Conservation (phyloP, 2,797 vertebrate species). For the Acanthiza pusilla region DNA sequence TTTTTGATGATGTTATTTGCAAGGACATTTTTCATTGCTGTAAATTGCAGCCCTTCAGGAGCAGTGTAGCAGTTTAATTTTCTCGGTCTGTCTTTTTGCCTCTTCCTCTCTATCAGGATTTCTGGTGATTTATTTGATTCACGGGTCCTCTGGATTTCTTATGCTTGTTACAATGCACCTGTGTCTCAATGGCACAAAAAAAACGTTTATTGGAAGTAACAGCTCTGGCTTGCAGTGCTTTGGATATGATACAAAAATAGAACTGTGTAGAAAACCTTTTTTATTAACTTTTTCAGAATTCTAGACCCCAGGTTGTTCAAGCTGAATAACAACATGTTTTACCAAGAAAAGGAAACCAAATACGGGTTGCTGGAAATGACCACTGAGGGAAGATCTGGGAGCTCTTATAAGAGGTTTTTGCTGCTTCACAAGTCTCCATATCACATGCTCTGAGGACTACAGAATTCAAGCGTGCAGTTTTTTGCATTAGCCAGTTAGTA, state of each 20-base stretch:
- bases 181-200: background rate
- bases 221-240: slow-evolving; percentile 1
- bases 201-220: slow-evolving; percentile 3
- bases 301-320: background rate
- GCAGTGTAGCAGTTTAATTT: slow-evolving; percentile 4
- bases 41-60: background rate
- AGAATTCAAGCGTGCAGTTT: background rate
- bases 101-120: background rate
- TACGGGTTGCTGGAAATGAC: background rate
- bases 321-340: background rate
- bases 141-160: slow-evolving; percentile 23
- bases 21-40: background rate
- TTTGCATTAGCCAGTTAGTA: background rate
- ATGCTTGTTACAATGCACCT: background rate
- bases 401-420: background rate
- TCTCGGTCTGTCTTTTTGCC: slow-evolving; percentile 5
- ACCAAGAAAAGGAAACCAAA: background rate
- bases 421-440: background rate
- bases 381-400: background rate
- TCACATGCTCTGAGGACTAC: background rate
- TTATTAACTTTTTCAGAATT: slow-evolving; percentile 33
- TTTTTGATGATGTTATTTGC: slow-evolving; percentile 15
- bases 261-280: background rate
- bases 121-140: slow-evolving; percentile 36
- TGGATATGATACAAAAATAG: slow-evolving; percentile 21